These are phyloP conservation scores for Theocolax elegans DNA, from an alignment of 1,140 invertebrate genomes.

Conservation along the genomic window DNA sequence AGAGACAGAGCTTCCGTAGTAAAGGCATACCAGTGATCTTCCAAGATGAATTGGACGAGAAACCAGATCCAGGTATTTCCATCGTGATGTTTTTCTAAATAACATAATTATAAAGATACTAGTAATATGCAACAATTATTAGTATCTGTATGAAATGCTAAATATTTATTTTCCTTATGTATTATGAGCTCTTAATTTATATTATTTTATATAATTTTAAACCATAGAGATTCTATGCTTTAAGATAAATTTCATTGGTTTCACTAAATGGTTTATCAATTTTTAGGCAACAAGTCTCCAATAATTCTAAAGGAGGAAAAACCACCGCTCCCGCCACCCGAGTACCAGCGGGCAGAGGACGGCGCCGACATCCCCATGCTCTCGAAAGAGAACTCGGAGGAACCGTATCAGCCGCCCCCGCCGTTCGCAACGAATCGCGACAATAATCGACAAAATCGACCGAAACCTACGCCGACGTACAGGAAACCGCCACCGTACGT, in stretches of 20 bases:
- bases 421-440: conserved; percentile 81
- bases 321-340: conserved; percentile 83
- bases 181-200: too few species aligned
- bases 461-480: conserved; percentile 86
- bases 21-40: conserved; percentile 96
- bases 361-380: conserved; percentile 65
- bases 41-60: conserved; percentile 92
- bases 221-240: too few species aligned
- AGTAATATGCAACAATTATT: too few species aligned
- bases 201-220: too few species aligned
- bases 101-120: background rate
- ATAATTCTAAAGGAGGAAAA: conserved; percentile 94
- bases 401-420: conserved; percentile 75
- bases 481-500: conserved; percentile 92
- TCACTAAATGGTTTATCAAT: too few species aligned
- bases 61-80: conserved; percentile 78
- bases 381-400: conserved; percentile 65
- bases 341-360: conserved; percentile 74
- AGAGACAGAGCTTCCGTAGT: conserved; percentile 83
- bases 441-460: conserved; percentile 73
- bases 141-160: too few species aligned
- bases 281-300: conserved; percentile 80
- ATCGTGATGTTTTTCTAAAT: background rate
- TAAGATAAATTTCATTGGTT: too few species aligned
- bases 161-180: too few species aligned